phyloP scores from a whole-genome alignment of 35 echinoderm and acorn worm species.

The Diadema setosum region DNA sequence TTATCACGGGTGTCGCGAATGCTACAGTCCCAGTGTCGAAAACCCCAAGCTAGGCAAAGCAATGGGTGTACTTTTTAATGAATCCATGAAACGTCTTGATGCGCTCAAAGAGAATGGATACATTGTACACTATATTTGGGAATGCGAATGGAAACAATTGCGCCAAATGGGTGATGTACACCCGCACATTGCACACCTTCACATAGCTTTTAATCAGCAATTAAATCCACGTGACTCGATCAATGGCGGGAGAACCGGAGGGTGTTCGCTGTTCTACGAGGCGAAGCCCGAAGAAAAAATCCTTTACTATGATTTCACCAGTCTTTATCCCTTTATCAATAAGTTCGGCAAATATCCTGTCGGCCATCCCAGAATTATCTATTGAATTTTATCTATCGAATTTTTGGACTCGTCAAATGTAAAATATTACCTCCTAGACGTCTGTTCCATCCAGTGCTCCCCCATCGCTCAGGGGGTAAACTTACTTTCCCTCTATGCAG shows the following conservation, averaged over 20 bases:
- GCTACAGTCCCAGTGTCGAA: not conserved
- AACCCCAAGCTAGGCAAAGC: not conserved
- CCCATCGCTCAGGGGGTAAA: not conserved
- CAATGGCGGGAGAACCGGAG: not conserved
- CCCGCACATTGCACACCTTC: not conserved
- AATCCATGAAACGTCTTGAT: not conserved
- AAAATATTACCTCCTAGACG: not conserved
- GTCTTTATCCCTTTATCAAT: constrained; percentile 35
- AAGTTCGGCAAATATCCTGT: constrained; percentile 15
- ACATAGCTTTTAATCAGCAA: not conserved
- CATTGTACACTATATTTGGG: not conserved
- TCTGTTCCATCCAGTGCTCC: not conserved
- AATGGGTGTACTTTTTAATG: not conserved
- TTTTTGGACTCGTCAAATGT: constrained; percentile 20
- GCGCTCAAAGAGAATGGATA: not conserved
- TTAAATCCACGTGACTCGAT: not conserved
- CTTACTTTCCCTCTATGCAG: constrained; percentile 27
- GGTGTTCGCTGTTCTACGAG: not conserved
- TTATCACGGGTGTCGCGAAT: not conserved
- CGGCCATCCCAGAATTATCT: not conserved
- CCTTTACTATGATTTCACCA: too few species aligned
- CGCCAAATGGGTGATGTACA: not conserved
- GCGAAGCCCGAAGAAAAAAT: not conserved
- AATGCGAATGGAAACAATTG: not conserved
- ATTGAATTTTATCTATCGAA: not conserved